Conservation (phyloP, 2,888 invertebrate species). For the Beris morrisii region DNA sequence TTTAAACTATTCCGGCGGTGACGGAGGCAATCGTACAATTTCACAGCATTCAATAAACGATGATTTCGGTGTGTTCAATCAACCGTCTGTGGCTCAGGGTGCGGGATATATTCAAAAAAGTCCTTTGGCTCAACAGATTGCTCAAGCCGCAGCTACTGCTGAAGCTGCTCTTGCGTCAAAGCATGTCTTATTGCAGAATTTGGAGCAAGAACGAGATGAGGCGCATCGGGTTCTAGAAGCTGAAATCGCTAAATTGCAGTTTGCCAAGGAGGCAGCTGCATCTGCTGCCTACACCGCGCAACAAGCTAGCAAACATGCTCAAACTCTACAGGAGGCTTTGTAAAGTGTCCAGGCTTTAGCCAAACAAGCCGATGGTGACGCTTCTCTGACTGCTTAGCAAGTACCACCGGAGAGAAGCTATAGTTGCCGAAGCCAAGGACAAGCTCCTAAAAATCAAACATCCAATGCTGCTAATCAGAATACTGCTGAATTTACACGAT, state of each 20-base stretch:
- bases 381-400: background rate
- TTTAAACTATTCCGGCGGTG: slow-evolving; percentile 50
- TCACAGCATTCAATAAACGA: background rate
- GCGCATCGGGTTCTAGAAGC: background rate
- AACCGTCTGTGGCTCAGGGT: background rate
- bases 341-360: background rate
- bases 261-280: background rate
- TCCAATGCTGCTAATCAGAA: too few species aligned
- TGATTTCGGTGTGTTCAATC: too few species aligned
- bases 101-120: background rate
- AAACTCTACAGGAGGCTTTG: background rate
- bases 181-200: background rate
- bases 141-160: background rate
- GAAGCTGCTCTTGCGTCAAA: background rate
- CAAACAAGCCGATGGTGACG: background rate
- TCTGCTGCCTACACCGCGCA: background rate
- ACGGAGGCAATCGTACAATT: slow-evolving; percentile 53
- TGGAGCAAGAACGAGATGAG: background rate
- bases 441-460: background rate
- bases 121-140: background rate
- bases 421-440: background rate
- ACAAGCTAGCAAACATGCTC: slow-evolving; percentile 1
- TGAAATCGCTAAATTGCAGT: background rate
- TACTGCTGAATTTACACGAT: too few species aligned
- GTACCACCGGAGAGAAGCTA: background rate